Base-by-base conservation (phyloP, 2,888 invertebrate genomes). In the Sinelater perroti region DNA sequence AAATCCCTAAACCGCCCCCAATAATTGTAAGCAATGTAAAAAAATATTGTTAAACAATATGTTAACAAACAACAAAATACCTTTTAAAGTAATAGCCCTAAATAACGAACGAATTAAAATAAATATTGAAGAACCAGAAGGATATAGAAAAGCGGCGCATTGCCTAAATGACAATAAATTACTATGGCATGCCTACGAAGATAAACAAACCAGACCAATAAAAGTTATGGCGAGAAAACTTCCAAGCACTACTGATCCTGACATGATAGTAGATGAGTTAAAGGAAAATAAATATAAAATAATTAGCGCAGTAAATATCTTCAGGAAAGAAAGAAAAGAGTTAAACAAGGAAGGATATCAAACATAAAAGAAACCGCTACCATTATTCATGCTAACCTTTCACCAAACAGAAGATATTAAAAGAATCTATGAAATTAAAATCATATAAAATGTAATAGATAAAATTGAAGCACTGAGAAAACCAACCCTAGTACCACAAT, bases 71-170 rank as follows among this genome's bases (percentile, higher is more conserved):
- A 38, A 20, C 20, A 11, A 18, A 31, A 16, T 28, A 46, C 3
- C 17, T 28, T 46, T 31, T 31, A 14, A 46, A 31, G 46, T 33
- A 18, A n/a, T 20, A 28, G 30, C 17, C 17, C 20, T 46, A 28
- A 46, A 46, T 46, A 46, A 46, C 20, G 46, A 46, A 14, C 46
- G 20, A 11, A 30, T 46, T 16, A 46, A 46, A 46, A 46, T 46
- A 26, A 46, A 46, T 28, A 46, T 18, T 11, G 31, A 46, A 31
- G 31, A 46, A 31, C 16, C 18, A 46, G 30, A 31, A 46, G 46
- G 26, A 6, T 46, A 26, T 11, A 46, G 16, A 10, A 28, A 28
- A 17, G 28, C 16, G 18, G n/a, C 17, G 31, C 10, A 13, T 31
- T 8, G 7, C 31, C 46, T 46, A 24, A 28, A 46, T 31, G 46